Base-by-base conservation (phyloP, 2,888 invertebrate genomes). In the Anthoptus insignis region DNA sequence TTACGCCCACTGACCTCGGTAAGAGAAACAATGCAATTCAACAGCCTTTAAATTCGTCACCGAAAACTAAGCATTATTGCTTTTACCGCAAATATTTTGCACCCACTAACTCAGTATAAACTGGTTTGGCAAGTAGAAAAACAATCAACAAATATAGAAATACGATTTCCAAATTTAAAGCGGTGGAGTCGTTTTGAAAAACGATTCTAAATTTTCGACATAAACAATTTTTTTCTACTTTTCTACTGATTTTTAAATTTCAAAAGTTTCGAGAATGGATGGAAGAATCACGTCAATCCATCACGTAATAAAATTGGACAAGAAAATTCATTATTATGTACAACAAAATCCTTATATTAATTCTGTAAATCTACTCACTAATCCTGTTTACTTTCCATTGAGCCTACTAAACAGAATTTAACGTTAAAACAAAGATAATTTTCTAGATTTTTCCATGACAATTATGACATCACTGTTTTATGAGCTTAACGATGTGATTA, bases 401-500 rank as follows among this genome's bases (percentile, higher is more conserved):
- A 16, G 16, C 19, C 16, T 19, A 42, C 42, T 42, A 11, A 42
- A 9, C 42, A 19, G 42, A 42, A 19, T 42, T 11, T 4, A 14
- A 37, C 37, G 2, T 5, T 14, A 42, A n/a, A 42, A 42, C 42
- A 42, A 19, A 42, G 42, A 42, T 42, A 42, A 42, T 37, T 37
- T 42, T 42, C 42, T 21, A 42, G 16, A 42, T 19, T 37, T 37
- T 42, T 42, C 42, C 29, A 53, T 42, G 27, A 42, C 52, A 42
- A 53, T 29, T 29, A 53, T 60, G 60, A 60, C 60, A 60, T 60
- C 52, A 60, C 13, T 16, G 32, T n/a, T 52, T 60, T 42, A 60
- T 52, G 32, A 60, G 60, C 39, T 50, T 59, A 59, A 59, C 52
- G 22, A 53, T 53, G 60, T 53, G 14, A 60, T 60, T 60, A 60